Evolutionary conservation across 2,888 invertebrate genomes (phyloP), one percentile per base, ranked within the genome.

Genomic region (Molorchus minor): DNA sequence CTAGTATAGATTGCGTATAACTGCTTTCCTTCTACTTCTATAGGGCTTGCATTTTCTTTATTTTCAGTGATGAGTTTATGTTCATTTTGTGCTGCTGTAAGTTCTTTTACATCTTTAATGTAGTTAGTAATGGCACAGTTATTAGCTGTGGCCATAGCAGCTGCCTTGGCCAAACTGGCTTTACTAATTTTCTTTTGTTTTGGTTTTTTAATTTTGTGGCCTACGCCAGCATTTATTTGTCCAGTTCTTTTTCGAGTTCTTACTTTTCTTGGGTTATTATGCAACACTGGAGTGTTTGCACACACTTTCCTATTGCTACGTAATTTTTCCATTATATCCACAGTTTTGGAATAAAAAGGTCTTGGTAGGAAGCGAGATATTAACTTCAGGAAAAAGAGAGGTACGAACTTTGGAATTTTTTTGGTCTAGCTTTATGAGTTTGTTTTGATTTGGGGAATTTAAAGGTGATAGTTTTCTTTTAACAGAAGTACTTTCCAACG

Each of bases 181-280:
- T 72, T 74, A 5, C 59, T 58, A 7, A 66, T 40, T 58, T 74
- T 75, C 49, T 82, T 82, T 0, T 80, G 74, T 76, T 85, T 89
- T 0, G 87, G 88, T 73, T 85, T 87, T 44, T 83, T 82, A 49
- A 89, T 87, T 60, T 83, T 85, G 71, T 89, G 89, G 56, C 81
- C 78, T 0, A 89, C 89, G 0, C 89, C 89, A 58, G 83, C 80
- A 72, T 89, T 89, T n/a, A 89, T 88, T 73, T 85, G 84, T 0
- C 87, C 87, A 41, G 41, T 55, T 40, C 43, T 52, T 56, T 58
- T 59, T 16, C 51, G 44, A 1, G 53, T n/a, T 29, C 30, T 56
- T n/a, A 13, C 13, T 59, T 64, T 61, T 3, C 58, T 47, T 35
- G 21, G 54, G 40, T 41, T 41, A 45, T 21, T 58, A 45, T 25